A percentile compares a stretch with the other conserved stretches of the same genome.
These are phyloP conservation scores for Drosophila birchii DNA, from an alignment of 2,888 invertebrate genomes.

Conservation along the genomic window DNA sequence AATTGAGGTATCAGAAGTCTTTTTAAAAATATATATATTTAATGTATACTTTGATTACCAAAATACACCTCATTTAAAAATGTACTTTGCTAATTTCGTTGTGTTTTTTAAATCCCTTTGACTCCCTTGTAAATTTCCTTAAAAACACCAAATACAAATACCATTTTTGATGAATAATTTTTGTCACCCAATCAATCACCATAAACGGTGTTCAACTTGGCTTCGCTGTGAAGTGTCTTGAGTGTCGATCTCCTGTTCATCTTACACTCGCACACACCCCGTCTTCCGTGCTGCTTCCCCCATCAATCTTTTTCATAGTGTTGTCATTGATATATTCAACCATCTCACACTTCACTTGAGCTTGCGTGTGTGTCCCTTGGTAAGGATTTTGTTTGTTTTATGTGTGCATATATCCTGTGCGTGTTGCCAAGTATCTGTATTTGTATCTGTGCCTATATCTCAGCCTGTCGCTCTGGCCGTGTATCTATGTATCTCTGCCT, in stretches of 20 bases:
- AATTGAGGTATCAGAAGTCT: neutral
- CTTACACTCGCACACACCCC: conserved; percentile 25
- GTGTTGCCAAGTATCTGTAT: conserved; percentile 58
- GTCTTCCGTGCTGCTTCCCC: conserved; percentile 10
- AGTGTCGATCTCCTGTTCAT: conserved; percentile 34
- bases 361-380: conserved; percentile 33
- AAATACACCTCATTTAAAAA: too few relatives aligned
- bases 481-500: conserved; percentile 51
- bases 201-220: conserved; percentile 20
- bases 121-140: neutral
- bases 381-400: conserved; percentile 66
- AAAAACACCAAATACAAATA: neutral
- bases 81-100: neutral
- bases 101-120: too few relatives aligned
- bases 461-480: conserved; percentile 29
- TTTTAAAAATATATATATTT: neutral
- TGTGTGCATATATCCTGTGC: conserved; percentile 65
- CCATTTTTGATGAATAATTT: conserved; percentile 12
- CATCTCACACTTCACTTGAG: conserved; percentile 48
- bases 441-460: conserved; percentile 39
- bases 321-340: conserved; percentile 56
- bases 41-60: neutral
- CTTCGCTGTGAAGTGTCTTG: conserved; percentile 24
- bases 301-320: conserved; percentile 68
- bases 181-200: conserved; percentile 35